Evolutionary conservation across 2,797 vertebrate species (phyloP).

Genomic region (Lophura swinhoii): DNA sequence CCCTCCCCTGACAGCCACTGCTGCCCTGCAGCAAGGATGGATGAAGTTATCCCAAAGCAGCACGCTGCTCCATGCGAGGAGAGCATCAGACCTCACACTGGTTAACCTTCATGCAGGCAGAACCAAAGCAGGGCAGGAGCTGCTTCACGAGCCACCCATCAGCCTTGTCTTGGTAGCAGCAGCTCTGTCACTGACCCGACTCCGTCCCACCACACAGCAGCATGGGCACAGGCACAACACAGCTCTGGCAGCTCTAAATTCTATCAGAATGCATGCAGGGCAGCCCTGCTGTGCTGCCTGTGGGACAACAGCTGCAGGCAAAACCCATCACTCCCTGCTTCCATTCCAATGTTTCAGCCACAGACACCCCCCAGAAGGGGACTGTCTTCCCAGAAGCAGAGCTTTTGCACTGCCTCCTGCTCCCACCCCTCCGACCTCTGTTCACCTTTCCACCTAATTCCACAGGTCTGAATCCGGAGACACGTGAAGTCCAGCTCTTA

Average conservation of each 20-base stretch:
- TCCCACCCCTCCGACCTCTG: background rate
- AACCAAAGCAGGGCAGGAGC: background rate
- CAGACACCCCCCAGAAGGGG: background rate
- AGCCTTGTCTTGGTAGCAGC: background rate
- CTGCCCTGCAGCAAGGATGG: background rate
- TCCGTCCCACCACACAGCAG: background rate
- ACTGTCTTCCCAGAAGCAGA: background rate
- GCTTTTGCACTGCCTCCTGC: background rate
- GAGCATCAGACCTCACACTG: background rate
- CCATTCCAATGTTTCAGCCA: background rate
- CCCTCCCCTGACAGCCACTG: background rate
- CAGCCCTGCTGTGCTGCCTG: accelerated
- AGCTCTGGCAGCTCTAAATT: too few species aligned
- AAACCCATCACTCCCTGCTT: background rate
- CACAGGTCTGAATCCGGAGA: background rate
- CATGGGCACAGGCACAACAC: background rate
- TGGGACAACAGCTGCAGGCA: accelerated
- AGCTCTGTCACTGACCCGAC: accelerated
- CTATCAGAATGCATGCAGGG: accelerated
- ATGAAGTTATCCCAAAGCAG: background rate
- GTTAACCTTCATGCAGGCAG: background rate
- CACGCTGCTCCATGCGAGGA: background rate
- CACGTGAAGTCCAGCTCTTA: background rate
- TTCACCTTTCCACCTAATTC: accelerated
- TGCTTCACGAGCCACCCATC: accelerated